Base-by-base conservation (phyloP, 2,797 vertebrate genomes). In the Tadarida brasiliensis region DNA sequence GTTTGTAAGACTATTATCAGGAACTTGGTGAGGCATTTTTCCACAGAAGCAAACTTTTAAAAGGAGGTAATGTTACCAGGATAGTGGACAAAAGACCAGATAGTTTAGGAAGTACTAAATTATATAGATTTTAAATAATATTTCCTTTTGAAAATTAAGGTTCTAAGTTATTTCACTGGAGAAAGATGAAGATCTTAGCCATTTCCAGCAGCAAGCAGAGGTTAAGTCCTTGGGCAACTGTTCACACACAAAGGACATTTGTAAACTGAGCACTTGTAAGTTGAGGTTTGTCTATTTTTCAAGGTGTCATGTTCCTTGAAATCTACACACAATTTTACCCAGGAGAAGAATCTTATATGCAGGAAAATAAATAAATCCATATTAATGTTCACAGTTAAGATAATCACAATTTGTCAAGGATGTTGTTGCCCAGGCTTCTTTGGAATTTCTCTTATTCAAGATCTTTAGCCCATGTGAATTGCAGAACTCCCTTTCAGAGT, bases 1-100 rank as follows among this genome's bases (percentile, higher is more conserved):
- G 44, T 77, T 54, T 92, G 16, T 39, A 68, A 61, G 20, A 88
- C 35, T 61, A 85, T 24, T 80, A 81, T 33, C 24, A 56, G 44
- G 33, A 95, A 94, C 11, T 56, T 82, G 33, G n/a, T 39, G 17
- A 67, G 49, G 61, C 17, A 85, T 47, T 93, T 71, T 73, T 24
- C 49, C 78, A 91, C 16, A 80, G 61, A 95, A 95, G 93, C 5
- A 47, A 71, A 90, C 63, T 77, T 88, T 94, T 87, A 84, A 87
- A 87, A 74, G 39, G 65, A 89, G 44, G 26, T 56, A 59, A 16
- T 71, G 35, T 44, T 68, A 87, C 16, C 71, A 85, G 54, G 78
- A 67, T 8, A 89, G 30, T 44, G 11, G 63, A 91, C 65, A 74
- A 96, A 92, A 71, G 7, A 92, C 28, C 35, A 74, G 16, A 57